Evolutionary conservation across 2,888 invertebrate genomes (phyloP).

Genomic region (Nysson spinosus): DNA sequence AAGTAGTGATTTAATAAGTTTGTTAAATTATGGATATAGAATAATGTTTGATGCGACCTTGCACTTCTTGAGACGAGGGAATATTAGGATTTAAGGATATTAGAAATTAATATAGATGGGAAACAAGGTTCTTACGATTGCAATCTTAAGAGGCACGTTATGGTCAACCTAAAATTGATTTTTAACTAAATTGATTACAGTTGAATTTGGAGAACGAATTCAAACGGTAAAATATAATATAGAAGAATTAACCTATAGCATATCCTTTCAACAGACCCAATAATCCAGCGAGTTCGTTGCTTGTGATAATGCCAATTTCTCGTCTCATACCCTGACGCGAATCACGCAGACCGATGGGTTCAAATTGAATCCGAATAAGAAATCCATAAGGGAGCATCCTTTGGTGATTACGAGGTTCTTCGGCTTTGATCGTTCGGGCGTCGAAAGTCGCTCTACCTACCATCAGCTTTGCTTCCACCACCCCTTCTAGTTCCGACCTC

Average conservation of each 20-base stretch:
- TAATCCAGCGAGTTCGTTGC: constrained; percentile 31
- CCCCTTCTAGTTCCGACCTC: constrained; percentile 35
- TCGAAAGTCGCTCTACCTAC: constrained; percentile 69
- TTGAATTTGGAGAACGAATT: no score
- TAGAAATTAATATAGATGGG: no score
- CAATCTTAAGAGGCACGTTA: no score
- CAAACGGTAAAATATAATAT: no score
- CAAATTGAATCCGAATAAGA: constrained; percentile 75
- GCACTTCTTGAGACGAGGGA: no score
- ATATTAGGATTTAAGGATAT: no score
- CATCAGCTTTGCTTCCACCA: constrained; percentile 30
- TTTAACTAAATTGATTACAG: no score
- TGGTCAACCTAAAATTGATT: no score
- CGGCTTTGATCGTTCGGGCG: constrained; percentile 74
- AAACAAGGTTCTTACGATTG: no score
- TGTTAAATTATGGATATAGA: no score
- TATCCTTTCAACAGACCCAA: constrained; percentile 1
- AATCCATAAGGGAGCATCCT: constrained; percentile 75
- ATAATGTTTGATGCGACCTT: no score
- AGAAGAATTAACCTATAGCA: constrained; percentile 10
- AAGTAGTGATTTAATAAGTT: no score
- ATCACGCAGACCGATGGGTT: constrained; percentile 67
- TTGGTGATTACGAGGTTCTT: constrained; percentile 68
- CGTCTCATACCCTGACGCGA: constrained; percentile 35
- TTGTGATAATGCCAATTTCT: constrained; percentile 49